phyloP scores from a whole-genome alignment of 2,888 invertebrate species.

The Anthophora plumipes region DNA sequence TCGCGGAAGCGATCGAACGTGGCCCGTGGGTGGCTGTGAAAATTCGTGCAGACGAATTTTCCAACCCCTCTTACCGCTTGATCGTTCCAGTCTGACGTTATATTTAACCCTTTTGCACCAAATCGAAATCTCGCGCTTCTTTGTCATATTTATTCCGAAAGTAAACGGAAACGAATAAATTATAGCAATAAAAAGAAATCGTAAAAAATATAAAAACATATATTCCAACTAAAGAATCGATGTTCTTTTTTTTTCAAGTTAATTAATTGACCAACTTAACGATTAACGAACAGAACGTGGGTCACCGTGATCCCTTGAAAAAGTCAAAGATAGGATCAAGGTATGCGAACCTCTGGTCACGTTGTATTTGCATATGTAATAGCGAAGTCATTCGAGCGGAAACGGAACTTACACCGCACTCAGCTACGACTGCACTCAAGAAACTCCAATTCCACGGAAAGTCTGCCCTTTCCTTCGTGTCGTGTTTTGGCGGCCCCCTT shows the following conservation, averaged over 20 bases:
- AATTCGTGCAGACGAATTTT: neutral
- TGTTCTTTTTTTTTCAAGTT: neutral
- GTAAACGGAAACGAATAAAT: no score
- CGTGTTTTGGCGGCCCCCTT: neutral
- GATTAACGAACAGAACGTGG: constrained; percentile 8
- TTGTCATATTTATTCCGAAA: no score
- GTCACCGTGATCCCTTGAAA: constrained; percentile 64
- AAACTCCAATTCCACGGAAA: constrained; percentile 50
- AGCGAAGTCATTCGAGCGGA: constrained; percentile 50
- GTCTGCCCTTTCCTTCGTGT: neutral
- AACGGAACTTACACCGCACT: constrained; percentile 27
- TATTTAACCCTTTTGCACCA: no score
- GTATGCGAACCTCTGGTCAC: constrained; percentile 69
- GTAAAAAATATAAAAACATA: no score
- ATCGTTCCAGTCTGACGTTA: no score
- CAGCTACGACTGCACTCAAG: constrained; percentile 30
- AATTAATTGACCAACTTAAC: neutral
- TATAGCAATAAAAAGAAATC: no score
- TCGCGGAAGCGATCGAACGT: constrained; percentile 5
- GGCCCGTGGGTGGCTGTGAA: no score
- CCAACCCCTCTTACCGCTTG: no score
- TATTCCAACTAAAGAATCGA: neutral
- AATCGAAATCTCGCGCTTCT: no score
- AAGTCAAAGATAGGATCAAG: constrained; percentile 72
- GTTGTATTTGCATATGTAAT: constrained; percentile 74